These are phyloP conservation scores for Channa maculata DNA, from an alignment of 2,113 vertebrate species.

Conservation along the genomic window DNA sequence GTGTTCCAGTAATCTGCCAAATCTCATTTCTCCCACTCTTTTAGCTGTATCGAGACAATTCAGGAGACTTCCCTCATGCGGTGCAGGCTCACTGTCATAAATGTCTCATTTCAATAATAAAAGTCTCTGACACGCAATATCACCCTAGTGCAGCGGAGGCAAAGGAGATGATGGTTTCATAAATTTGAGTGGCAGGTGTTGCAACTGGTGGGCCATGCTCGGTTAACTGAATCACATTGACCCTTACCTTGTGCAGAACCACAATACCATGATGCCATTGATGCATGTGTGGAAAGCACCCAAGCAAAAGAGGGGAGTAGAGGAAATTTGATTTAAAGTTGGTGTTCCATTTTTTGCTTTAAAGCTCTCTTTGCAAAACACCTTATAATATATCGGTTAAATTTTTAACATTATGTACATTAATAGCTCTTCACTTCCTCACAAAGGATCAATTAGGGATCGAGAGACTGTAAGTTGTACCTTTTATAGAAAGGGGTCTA, in stretches of 20 bases:
- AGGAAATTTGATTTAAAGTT: neutral
- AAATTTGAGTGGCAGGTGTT: constrained; percentile 65
- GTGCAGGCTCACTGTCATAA: constrained; percentile 48
- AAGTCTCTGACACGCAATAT: constrained; percentile 65
- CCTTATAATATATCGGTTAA: neutral
- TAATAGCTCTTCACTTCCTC: neutral
- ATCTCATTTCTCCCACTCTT: constrained; percentile 66
- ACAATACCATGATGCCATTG: constrained; percentile 28
- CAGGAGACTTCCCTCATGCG: constrained; percentile 26
- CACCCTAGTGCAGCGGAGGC: constrained; percentile 17
- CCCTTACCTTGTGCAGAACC: constrained; percentile 18
- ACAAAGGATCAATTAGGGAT: neutral
- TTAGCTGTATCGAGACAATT: constrained; percentile 31
- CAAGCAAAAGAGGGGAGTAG: neutral
- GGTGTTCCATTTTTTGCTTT: neutral
- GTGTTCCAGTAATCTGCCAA: constrained; percentile 55
- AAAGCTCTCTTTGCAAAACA: neutral
- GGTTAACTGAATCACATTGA: constrained; percentile 50
- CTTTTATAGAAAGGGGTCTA: too few relatives aligned
- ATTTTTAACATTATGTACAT: neutral
- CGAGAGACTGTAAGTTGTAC: neutral
- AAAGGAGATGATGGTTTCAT: constrained; percentile 48
- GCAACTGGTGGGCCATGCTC: constrained; percentile 48
- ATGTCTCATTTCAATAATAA: constrained; percentile 81
- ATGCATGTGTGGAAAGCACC: constrained; percentile 27